phyloP scores from a whole-genome alignment of 2,113 vertebrate genomes.

The Ammodramus savannarum region DNA sequence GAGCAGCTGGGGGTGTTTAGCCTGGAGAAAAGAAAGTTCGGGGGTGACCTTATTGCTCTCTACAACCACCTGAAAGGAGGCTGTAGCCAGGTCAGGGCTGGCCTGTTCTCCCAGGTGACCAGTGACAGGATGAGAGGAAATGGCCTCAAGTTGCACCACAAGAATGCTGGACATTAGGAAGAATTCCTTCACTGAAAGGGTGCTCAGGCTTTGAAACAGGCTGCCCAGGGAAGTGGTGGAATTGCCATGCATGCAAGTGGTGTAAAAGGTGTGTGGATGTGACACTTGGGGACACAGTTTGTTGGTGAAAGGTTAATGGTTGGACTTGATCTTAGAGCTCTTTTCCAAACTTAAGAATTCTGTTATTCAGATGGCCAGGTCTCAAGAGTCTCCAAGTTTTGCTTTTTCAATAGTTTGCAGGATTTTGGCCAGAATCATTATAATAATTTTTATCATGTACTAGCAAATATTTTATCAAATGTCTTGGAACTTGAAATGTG shows the following conservation, averaged over 20 bases:
- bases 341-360: neutral
- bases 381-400: neutral
- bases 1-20: neutral
- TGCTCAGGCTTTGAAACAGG: neutral
- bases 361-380: neutral
- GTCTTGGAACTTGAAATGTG: slow-evolving; percentile 37
- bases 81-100: fast-evolving
- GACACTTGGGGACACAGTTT: neutral
- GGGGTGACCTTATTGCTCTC: neutral
- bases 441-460: neutral
- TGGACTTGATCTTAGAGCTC: neutral
- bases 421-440: neutral
- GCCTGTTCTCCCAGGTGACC: neutral
- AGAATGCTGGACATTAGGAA: neutral
- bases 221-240: neutral
- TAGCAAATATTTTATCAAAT: slow-evolving; percentile 51
- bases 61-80: neutral
- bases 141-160: neutral
- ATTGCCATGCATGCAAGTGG: too few species aligned
- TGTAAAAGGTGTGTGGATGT: neutral
- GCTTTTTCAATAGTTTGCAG: neutral
- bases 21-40: neutral
- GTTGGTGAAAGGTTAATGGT: neutral
- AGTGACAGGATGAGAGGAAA: neutral
- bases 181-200: neutral